Evolutionary conservation across 2,797 vertebrate genomes (phyloP).

Genomic region (Mus spretus): DNA sequence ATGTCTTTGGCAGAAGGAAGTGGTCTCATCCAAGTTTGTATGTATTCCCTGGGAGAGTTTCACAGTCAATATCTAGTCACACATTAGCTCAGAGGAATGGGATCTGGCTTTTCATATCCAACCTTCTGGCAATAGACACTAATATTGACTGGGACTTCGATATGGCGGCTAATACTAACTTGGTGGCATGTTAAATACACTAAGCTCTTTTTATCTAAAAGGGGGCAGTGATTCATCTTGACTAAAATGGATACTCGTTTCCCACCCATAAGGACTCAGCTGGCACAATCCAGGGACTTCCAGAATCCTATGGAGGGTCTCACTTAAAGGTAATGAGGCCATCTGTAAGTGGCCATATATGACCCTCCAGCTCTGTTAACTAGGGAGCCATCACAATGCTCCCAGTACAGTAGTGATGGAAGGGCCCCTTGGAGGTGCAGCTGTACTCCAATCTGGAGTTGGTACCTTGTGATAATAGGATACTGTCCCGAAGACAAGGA

Average conservation of each 20-base stretch:
- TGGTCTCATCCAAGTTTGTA: neutral
- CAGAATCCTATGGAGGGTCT: neutral
- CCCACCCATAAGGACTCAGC: neutral
- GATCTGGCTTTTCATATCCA: neutral
- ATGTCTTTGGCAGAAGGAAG: conserved; percentile 22
- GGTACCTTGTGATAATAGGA: neutral
- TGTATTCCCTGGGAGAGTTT: neutral
- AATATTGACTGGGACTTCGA: neutral
- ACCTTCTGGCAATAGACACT: neutral
- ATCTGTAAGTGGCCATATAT: neutral
- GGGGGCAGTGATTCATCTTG: neutral
- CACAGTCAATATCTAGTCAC: neutral
- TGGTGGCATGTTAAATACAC: neutral
- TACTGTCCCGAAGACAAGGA: neutral
- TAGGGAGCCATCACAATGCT: neutral
- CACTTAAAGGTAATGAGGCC: conserved; percentile 22
- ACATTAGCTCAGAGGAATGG: neutral
- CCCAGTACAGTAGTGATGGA: neutral
- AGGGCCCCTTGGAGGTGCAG: neutral
- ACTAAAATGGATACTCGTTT: conserved; percentile 34
- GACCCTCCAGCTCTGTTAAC: neutral
- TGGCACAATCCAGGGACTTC: neutral
- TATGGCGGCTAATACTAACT: neutral
- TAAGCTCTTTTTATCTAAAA: neutral
- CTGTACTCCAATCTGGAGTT: neutral